A percentile compares a stretch with the other conserved stretches of the same genome.
These are phyloP conservation scores for Brachypalpus laphriformis DNA, from an alignment of 2,888 invertebrate species.

Conservation along the genomic window DNA sequence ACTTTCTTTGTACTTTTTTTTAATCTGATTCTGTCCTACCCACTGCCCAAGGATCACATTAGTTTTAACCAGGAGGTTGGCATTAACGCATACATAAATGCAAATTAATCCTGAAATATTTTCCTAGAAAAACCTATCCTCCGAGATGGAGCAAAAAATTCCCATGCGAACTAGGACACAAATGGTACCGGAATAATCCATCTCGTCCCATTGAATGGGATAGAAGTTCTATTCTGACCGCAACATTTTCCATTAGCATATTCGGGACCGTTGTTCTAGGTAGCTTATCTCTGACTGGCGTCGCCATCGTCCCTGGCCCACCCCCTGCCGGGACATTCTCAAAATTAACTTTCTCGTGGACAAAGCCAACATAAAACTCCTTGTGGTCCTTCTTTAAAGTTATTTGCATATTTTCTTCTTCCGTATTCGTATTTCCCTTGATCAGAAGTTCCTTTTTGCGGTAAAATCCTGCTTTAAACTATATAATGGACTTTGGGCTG, in stretches of 20 bases:
- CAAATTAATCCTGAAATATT: conserved; percentile 7
- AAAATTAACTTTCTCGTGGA: conserved; percentile 35
- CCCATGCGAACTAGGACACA: neutral
- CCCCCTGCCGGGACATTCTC: neutral
- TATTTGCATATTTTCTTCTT: conserved; percentile 27
- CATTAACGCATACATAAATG: conserved; percentile 11
- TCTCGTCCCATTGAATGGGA: neutral
- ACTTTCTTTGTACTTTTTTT: neutral
- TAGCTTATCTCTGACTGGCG: too few relatives aligned
- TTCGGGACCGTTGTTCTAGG: conserved; percentile 12
- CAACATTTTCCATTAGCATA: conserved; percentile 59
- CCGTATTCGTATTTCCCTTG: neutral
- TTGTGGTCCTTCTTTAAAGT: conserved; percentile 4
- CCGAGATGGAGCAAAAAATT: neutral
- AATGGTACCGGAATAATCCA: conserved; percentile 11
- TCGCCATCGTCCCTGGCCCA: neutral
- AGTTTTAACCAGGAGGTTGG: neutral
- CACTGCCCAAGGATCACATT: too few relatives aligned
- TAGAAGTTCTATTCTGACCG: conserved; percentile 38
- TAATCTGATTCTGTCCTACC: neutral
- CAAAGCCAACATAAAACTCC: neutral
- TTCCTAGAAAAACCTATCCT: neutral
- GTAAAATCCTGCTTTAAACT: conserved; percentile 24
- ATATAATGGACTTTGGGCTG: conserved; percentile 36
- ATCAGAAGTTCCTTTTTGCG: conserved; percentile 9